Evolutionary conservation across 2,113 vertebrate species (phyloP).

Genomic region (Emydura subglobosa): DNA sequence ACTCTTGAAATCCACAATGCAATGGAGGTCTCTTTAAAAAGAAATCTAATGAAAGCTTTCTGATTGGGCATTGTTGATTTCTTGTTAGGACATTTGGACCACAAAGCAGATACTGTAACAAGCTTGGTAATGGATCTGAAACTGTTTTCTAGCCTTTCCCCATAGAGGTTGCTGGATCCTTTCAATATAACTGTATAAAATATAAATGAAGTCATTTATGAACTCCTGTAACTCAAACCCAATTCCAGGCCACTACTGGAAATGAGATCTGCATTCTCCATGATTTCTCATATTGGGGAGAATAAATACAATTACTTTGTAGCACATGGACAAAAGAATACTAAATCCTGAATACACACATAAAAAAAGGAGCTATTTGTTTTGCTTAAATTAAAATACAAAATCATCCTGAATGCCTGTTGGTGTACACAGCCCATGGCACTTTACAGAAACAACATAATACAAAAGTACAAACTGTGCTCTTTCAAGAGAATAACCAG

Average conservation of each 20-base stretch:
- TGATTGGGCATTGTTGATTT: slow-evolving; percentile 6
- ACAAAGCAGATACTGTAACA: slow-evolving; percentile 21
- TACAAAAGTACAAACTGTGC: not conserved
- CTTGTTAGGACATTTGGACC: not conserved
- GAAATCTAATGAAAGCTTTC: not conserved
- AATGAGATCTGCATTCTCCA: slow-evolving; percentile 47
- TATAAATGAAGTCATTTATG: slow-evolving; percentile 74
- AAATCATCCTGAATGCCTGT: slow-evolving; percentile 15
- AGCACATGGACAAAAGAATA: slow-evolving; percentile 38
- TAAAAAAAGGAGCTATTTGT: not conserved
- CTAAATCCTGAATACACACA: not conserved
- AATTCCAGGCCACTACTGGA: slow-evolving; percentile 45
- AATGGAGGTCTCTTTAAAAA: not conserved
- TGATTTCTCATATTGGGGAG: not conserved
- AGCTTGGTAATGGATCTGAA: slow-evolving; percentile 16
- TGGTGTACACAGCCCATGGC: not conserved
- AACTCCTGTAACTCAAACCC: slow-evolving; percentile 60
- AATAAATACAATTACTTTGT: slow-evolving; percentile 54
- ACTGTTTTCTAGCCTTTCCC: slow-evolving; percentile 47
- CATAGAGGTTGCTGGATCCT: slow-evolving; percentile 19
- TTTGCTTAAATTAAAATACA: slow-evolving; percentile 26
- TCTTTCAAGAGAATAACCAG: not conserved
- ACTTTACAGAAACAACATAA: not conserved
- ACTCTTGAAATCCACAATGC: not conserved
- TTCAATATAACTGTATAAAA: slow-evolving; percentile 49